These are phyloP conservation scores for Anseranas semipalmata DNA, from an alignment of 2,113 vertebrate genomes.

Conservation along the genomic window DNA sequence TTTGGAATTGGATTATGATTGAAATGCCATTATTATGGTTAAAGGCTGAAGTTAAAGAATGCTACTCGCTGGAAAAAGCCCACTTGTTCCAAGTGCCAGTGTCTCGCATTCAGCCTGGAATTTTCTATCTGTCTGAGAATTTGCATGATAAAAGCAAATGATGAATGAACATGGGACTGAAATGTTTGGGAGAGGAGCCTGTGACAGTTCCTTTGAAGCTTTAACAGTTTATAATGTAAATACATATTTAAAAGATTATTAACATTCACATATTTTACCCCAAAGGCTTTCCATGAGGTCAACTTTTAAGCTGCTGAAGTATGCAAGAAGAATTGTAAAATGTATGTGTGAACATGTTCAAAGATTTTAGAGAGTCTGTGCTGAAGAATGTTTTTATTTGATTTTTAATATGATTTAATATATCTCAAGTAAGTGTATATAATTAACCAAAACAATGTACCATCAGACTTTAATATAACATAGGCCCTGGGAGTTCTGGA, in stretches of 20 bases:
- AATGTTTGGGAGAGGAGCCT: constrained; percentile 18
- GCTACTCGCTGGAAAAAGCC: not conserved
- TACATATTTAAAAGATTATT: constrained; percentile 45
- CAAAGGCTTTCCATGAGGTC: constrained; percentile 35
- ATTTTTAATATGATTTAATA: not conserved
- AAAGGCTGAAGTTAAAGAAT: not conserved
- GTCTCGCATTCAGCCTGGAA: not conserved
- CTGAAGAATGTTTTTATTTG: not conserved
- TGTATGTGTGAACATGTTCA: not conserved
- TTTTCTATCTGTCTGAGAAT: not conserved
- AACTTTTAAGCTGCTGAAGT: not conserved
- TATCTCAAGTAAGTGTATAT: not conserved
- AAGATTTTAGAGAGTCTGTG: not conserved
- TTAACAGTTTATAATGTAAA: constrained; percentile 51
- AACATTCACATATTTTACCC: constrained; percentile 40
- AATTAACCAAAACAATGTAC: not conserved
- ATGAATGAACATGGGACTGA: constrained; percentile 31
- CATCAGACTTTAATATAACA: not conserved
- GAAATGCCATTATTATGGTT: not conserved
- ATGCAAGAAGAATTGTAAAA: constrained; percentile 5
- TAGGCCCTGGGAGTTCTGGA: not conserved
- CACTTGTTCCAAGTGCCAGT: not conserved
- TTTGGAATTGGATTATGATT: not conserved
- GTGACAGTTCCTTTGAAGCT: constrained; percentile 47
- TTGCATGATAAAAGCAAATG: constrained; percentile 33